Percentiles rank a stretch among this genome's conserved stretches.
phyloP scores from a whole-genome alignment of 2,888 invertebrate genomes.

The Papilio protenor region DNA sequence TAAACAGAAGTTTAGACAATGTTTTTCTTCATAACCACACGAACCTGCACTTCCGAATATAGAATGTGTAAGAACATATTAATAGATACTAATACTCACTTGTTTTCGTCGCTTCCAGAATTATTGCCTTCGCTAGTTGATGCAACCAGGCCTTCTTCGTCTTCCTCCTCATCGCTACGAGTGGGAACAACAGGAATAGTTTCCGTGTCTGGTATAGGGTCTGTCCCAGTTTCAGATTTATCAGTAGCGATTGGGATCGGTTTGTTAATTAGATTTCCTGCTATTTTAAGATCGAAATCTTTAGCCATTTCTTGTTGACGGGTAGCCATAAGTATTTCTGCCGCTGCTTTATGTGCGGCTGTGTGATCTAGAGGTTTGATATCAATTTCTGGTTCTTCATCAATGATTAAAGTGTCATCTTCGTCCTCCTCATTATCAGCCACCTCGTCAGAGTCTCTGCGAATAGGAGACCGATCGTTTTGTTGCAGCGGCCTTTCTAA shows the following conservation, averaged over 20 bases:
- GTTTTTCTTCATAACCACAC: not conserved
- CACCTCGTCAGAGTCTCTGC: slow-evolving; percentile 83
- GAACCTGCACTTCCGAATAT: not conserved
- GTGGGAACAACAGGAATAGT: slow-evolving; percentile 88
- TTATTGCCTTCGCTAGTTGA: slow-evolving; percentile 93
- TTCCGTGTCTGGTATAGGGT: slow-evolving; percentile 83
- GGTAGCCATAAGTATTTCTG: slow-evolving; percentile 83
- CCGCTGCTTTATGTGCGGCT: slow-evolving; percentile 84
- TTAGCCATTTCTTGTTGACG: slow-evolving; percentile 77
- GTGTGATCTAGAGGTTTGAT: slow-evolving; percentile 67
- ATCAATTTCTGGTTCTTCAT: slow-evolving; percentile 83
- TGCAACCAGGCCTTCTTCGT: slow-evolving; percentile 91
- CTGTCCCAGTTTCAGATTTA: slow-evolving; percentile 77
- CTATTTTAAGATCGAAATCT: slow-evolving; percentile 82
- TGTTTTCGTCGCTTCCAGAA: slow-evolving; percentile 92
- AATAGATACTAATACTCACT: slow-evolving; percentile 73
- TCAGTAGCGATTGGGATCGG: slow-evolving; percentile 59
- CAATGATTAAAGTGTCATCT: slow-evolving; percentile 87
- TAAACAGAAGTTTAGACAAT: slow-evolving; percentile 36
- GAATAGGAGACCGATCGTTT: slow-evolving; percentile 70
- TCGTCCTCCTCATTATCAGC: slow-evolving; percentile 87
- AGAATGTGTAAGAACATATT: not conserved
- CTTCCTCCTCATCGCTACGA: slow-evolving; percentile 86
- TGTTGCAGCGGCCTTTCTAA: slow-evolving; percentile 85
- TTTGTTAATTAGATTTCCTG: slow-evolving; percentile 84